Conservation (phyloP, 1,140 invertebrate genomes). For the Bombus superbus region DNA sequence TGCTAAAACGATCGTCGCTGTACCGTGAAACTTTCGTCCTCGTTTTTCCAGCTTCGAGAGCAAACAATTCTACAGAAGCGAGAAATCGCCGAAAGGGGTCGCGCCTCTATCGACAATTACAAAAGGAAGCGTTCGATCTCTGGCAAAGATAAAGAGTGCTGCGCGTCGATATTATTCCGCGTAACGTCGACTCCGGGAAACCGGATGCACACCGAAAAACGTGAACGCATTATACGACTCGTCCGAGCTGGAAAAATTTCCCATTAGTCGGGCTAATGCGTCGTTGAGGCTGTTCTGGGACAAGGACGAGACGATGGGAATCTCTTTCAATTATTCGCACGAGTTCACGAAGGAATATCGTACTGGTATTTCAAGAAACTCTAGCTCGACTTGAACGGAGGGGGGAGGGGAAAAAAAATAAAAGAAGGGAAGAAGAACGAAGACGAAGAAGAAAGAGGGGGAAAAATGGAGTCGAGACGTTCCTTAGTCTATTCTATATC, state of each 20-base stretch:
- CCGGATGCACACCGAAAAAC: too few relatives aligned
- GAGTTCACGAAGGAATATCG: slow-evolving; percentile 56
- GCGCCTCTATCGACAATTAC: background rate
- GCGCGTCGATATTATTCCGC: background rate
- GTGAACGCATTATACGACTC: background rate
- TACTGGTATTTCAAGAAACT: slow-evolving; percentile 54
- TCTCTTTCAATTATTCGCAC: slow-evolving; percentile 62
- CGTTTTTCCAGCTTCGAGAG: too few relatives aligned
- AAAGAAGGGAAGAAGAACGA: background rate
- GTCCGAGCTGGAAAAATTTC: slow-evolving; percentile 53
- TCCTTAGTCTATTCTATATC: background rate
- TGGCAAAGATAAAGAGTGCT: background rate
- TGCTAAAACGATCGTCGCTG: too few relatives aligned
- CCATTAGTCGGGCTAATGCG: slow-evolving; percentile 60
- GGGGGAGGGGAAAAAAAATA: background rate
- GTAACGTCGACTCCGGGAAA: too few relatives aligned
- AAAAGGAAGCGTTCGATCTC: background rate
- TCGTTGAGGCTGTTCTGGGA: slow-evolving; percentile 21
- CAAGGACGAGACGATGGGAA: slow-evolving; percentile 23
- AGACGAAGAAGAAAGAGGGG: too few relatives aligned
- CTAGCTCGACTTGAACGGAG: background rate
- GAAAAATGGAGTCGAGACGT: background rate
- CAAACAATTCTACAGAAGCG: background rate
- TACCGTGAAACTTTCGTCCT: too few relatives aligned
- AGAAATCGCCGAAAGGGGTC: background rate